A percentile compares a stretch with the other conserved stretches of the same genome.
Conservation (phyloP, 1,140 invertebrate genomes). For the Parapsyche elsis region DNA sequence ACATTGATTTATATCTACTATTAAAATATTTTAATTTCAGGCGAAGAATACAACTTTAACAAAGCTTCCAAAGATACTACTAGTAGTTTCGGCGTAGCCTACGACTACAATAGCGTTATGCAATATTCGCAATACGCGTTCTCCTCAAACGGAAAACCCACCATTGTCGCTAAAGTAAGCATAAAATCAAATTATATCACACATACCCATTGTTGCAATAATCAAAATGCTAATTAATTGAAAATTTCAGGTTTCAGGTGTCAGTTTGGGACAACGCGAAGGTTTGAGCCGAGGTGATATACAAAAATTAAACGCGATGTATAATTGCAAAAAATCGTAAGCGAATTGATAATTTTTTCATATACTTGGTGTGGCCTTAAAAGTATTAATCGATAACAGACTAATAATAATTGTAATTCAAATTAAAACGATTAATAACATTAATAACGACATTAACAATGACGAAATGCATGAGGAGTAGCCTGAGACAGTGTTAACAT, state of each 20-base stretch:
- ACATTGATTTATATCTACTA: too few relatives aligned
- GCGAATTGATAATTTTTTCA: conserved; percentile 47
- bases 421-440: neutral
- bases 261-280: conserved; percentile 74
- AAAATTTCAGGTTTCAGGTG: conserved; percentile 32
- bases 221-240: too few relatives aligned
- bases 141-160: conserved; percentile 77
- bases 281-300: conserved; percentile 79
- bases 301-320: conserved; percentile 81
- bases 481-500: neutral
- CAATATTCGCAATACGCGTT: conserved; percentile 85
- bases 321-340: conserved; percentile 74
- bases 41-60: conserved; percentile 76
- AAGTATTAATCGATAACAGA: neutral
- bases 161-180: conserved; percentile 75
- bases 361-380: conserved; percentile 35
- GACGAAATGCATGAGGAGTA: neutral
- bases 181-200: conserved; percentile 40
- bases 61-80: conserved; percentile 70
- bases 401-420: neutral
- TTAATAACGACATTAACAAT: neutral
- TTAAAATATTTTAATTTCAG: conserved; percentile 58
- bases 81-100: conserved; percentile 74
- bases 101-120: conserved; percentile 87
- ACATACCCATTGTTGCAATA: too few relatives aligned